Base-by-base conservation (phyloP, 2,113 vertebrate species). In the Pterocles orientalis region DNA sequence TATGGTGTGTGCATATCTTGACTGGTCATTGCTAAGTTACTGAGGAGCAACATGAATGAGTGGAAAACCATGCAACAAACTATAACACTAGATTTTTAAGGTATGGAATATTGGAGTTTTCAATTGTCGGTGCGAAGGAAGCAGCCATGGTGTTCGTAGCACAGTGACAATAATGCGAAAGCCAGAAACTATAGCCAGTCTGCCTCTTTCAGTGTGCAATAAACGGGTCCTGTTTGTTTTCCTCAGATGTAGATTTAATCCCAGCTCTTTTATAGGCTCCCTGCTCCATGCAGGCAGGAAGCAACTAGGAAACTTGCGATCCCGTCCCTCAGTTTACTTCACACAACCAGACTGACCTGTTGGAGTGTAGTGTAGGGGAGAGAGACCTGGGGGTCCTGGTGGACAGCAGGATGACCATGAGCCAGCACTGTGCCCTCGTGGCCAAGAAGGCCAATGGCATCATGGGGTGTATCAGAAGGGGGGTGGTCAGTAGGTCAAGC, bases 21-120 rank as follows among this genome's bases (percentile, higher is more conserved):
- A 98, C 98, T 98, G 97, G 97, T 97, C 98, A 98, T 98, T 98
- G 98, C 98, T 98, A 98, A 98, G 98, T 98, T 98, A 98, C 98
- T 98, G 97, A 96, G 96, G 82, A 97, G 97, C 97, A 98, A 98
- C 97, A 97, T 97, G 97, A 97, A 94, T 69, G 96, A 92, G 85
- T 96, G 93, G 97, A 97, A 98, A 97, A 98, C 94, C 96, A 98
- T 90, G 97, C 92, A 96, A 93, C 94, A 96, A 97, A 86, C 81
- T 95, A 97, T 96, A 97, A 97, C 89, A 7, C 75, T 57, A 64
- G 94, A 95, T 95, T 97, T 97, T 96, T 95, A 93, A 96, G 93
- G 95, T 97, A 97, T 97, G 96, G 95, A 97, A 97, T 97, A 97
- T 95, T 86, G 90, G 89, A 85, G 88, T 92, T 92, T 89, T 70